Evolutionary conservation across 30 jellyfish, hydroid and myxozoan genomes (phyloP), one percentile per base, ranked within the genome.

Genomic region (Nemopilema nomurai): DNA sequence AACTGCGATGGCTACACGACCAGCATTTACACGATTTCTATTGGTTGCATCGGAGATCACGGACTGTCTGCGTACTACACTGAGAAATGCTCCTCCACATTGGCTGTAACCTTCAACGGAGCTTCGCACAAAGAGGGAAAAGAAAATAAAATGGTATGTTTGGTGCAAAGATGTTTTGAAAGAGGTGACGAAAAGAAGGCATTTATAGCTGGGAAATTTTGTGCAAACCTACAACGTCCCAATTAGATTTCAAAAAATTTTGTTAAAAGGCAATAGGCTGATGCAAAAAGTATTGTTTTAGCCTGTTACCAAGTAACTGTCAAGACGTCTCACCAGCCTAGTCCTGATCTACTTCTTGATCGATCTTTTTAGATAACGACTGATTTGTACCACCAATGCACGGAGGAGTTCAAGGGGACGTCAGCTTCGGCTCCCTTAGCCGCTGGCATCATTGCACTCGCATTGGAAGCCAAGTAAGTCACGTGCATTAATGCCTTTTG

Each of bases 391-490:
- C 98, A 95, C 82, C 96, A 90, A 82, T 95, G 99, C 63, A 95
- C 99, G 33, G 98, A 90, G 71, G 99, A 95, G 74, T 95, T 95
- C 90, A 95, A 95, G 79, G 99, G 99, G 1, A 95, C 99, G 20
- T 95, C 99, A 0, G 98, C 99, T 28, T 90, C 99, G 1, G 99
- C 99, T 6, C 99, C 99, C 21, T 51, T 95, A 16, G 99, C 99
- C 6, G 99, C 99, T 70, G 99, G 99, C 6, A 79, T 90, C 19
- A 72, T 95, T 62, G 99, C 99, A 0, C 79, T 95, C 20, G 88
- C 96, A 17, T 90, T 95, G 17, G 98, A 95, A 82, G 98, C 97
- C 50, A 95, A 95, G 99, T 95, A 74, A 83, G 98, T 81, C 8
- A 4, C 26, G 4, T 23, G 0, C 13, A 1, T 17, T 32, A 25